These are phyloP conservation scores for Microctonus hyperodae DNA, from an alignment of 2,888 invertebrate species.

Conservation along the genomic window DNA sequence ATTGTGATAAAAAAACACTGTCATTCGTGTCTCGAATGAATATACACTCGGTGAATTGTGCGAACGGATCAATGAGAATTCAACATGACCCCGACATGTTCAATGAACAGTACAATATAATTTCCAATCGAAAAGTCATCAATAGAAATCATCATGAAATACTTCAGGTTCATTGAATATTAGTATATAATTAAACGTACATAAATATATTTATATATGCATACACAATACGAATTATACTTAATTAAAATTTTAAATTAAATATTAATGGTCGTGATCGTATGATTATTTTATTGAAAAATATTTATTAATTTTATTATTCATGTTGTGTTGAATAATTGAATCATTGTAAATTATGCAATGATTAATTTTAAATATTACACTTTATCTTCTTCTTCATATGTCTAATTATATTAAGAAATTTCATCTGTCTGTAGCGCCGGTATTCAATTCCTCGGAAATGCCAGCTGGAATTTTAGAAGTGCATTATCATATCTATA, in stretches of 20 bases:
- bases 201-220: too few relatives aligned
- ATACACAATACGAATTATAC: too few relatives aligned
- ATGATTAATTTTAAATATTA: neutral
- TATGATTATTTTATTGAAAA: too few relatives aligned
- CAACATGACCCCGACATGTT: neutral
- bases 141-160: neutral
- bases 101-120: too few relatives aligned
- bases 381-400: neutral
- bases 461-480: slow-evolving; percentile 16
- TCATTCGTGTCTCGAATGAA: neutral
- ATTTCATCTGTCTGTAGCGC: slow-evolving; percentile 8
- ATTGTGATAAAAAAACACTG: neutral
- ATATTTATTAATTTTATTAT: too few relatives aligned
- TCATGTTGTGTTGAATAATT: too few relatives aligned
- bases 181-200: too few relatives aligned
- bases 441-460: slow-evolving; percentile 15
- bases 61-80: slow-evolving; percentile 2
- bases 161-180: neutral
- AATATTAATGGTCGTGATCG: too few relatives aligned
- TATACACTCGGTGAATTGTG: neutral
- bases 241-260: too few relatives aligned
- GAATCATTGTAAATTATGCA: too few relatives aligned
- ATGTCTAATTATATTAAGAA: slow-evolving; percentile 15
- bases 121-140: neutral
- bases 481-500: neutral